Evolutionary conservation across 2,888 invertebrate species (phyloP).

Genomic region (Eledone cirrhosa): DNA sequence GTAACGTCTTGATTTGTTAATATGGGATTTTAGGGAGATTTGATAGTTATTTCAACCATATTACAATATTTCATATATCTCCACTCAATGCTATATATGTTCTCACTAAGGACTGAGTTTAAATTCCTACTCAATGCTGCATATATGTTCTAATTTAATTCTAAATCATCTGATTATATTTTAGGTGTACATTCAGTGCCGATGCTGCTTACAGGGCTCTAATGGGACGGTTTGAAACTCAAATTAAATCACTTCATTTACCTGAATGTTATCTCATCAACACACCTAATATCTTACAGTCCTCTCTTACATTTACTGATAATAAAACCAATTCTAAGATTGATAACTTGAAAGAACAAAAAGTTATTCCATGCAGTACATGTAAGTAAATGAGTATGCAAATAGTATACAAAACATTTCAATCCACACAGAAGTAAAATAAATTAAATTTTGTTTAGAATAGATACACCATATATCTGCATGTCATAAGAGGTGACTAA

Average conservation of each 20-base stretch:
- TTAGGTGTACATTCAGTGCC: slow-evolving; percentile 51
- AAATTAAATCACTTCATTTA: slow-evolving; percentile 43
- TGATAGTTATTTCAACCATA: no score
- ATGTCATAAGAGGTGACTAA: no score
- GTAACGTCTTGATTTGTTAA: no score
- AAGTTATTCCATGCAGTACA: slow-evolving; percentile 46
- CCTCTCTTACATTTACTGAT: slow-evolving; percentile 43
- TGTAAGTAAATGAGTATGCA: slow-evolving; percentile 35
- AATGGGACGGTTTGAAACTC: slow-evolving; percentile 57
- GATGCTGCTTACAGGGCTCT: slow-evolving; percentile 48
- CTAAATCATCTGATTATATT: slow-evolving; percentile 2
- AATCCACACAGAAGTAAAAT: not conserved
- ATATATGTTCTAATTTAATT: not conserved
- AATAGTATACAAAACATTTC: no score
- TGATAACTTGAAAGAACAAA: slow-evolving; percentile 30
- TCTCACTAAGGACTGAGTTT: no score
- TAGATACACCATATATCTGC: no score
- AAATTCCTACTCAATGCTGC: not conserved
- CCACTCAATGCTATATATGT: no score
- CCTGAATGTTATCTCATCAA: slow-evolving; percentile 43
- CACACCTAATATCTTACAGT: slow-evolving; percentile 46
- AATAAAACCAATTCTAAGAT: slow-evolving; percentile 36
- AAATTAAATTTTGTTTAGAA: no score
- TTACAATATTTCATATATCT: no score
- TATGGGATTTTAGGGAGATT: no score